These are phyloP conservation scores for Tupaia chinensis DNA, from an alignment of 2,113 vertebrate species.

Conservation along the genomic window DNA sequence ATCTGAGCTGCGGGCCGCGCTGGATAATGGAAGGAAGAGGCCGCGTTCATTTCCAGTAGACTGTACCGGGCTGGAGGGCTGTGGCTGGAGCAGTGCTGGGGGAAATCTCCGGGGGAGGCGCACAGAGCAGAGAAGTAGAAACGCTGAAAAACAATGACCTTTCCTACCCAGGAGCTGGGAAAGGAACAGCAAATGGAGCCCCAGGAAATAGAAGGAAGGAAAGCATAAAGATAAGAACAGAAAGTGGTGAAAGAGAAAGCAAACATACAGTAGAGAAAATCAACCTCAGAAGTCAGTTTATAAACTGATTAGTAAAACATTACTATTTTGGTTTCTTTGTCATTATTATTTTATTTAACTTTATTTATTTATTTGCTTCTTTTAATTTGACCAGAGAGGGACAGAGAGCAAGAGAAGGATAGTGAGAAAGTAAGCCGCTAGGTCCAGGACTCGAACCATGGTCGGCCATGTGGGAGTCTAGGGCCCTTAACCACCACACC, in stretches of 20 bases:
- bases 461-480: too few relatives aligned
- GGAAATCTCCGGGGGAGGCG: neutral
- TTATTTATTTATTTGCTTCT: too few relatives aligned
- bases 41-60: slow-evolving; percentile 12
- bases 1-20: neutral
- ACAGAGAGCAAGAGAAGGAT: too few relatives aligned
- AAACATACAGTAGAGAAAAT: slow-evolving; percentile 1
- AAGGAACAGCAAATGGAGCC: neutral
- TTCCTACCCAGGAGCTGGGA: neutral
- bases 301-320: slow-evolving; percentile 48
- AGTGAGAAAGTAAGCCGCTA: too few relatives aligned
- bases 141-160: neutral
- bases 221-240: slow-evolving; percentile 31
- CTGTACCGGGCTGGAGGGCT: neutral
- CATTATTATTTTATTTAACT: too few relatives aligned
- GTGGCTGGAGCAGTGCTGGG: neutral
- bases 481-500: too few relatives aligned
- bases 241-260: slow-evolving; percentile 30
- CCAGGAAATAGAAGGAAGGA: slow-evolving; percentile 34
- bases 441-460: too few relatives aligned
- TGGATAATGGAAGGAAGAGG: neutral
- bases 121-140: slow-evolving; percentile 22
- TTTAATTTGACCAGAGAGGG: too few relatives aligned
- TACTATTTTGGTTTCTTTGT: neutral
- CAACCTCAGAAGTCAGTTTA: slow-evolving; percentile 2